Evolutionary conservation across 2,113 vertebrate genomes (phyloP), one percentile per base, ranked within the genome.

Genomic region (Sakesphorus luctuosus): DNA sequence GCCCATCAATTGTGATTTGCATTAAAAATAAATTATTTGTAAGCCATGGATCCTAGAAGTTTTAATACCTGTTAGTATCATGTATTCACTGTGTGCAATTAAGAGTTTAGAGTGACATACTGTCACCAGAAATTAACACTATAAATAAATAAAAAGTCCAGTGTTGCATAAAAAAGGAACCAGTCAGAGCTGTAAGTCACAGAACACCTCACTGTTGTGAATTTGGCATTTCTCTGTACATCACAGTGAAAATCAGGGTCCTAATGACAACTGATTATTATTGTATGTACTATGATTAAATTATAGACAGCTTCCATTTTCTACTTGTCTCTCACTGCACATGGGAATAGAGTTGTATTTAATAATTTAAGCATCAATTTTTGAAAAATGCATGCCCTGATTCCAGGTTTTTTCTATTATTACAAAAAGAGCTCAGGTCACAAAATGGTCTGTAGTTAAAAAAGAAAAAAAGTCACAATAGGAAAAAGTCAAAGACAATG

Each of bases 361-460:
- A 96, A 96, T 93, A 96, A 96, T 94, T 91, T 47, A 96, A 72
- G 75, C 56, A 68, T 66, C 79, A 95, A 11, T 88, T 94, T 95
- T 79, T 91, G 82, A 55, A 85, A 91, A 95, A 90, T 28, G n/a
- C 8, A 1, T 74, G 24, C 38, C 18, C 10, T 71, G 33, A 69
- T 88, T 50, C 68, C 58, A 68, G 1, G 71, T 84, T 84, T 93
- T 62, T 73, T 17, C 38, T 63, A 35, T 71, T 89, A 91, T 71
- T 35, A 36, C n/a, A 55, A 66, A 90, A 91, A 77, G 33, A 74
- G 10, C 24, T 91, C 82, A 66, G 81, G 79, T 85, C 63, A 74
- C 56, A 88, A 88, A 93, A 86, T 19, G 8, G 50, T 69, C 67
- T 55, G 43, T 50, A 63, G 38, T 62, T 83, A 67, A 80, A 85